Base-by-base conservation (phyloP, 1,140 invertebrate genomes). In the Drosophila mojavensis region DNA sequence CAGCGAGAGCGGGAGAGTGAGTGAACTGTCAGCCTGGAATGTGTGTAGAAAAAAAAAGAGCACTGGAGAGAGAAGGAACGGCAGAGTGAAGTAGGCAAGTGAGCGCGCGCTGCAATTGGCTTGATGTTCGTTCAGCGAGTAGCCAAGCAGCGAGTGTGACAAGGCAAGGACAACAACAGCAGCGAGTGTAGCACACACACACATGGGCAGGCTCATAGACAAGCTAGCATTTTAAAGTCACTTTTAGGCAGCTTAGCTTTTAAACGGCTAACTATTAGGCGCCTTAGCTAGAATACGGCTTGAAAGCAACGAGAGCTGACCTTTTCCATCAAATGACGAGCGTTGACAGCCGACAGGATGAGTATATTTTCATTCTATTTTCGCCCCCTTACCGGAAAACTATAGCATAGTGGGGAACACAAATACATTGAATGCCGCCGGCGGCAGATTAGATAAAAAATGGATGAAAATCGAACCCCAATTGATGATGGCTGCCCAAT, bases 151-250 rank as follows among this genome's bases (percentile, higher is more conserved):
- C 79, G 79, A 81, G 75, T 79, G n/a, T 15, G 26, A 17, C 43
- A 47, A 41, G 36, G 69, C 79, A 81, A 81, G 79, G 79, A 81
- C 79, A 81, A 82, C 51, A 55, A 62, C 53, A 58, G 15, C 48
- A 79, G 28, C 79, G 79, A 82, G 48, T 83, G 48, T 70, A 39
- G 65, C 7, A 11, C 26, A 17, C 26, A 30, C 5, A 30, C 5
- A 30, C 5, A 30, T 5, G 6, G 28, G 11, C 28, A 54, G 7
- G 33, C n/a, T 2, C n/a, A 10, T 5, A 41, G 36, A 9, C 62
- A 72, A 45, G 45, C 54, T 51, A 59, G 47, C 48, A 58, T 61
- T 73, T 73, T 55, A 50, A 66, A 66, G 63, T 53, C 62, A 51
- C 20, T 45, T 50, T 68, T 74, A 51, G 54, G 56, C 56, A 47